A percentile compares a stretch with the other conserved stretches of the same genome.
These are phyloP conservation scores for Atta texana DNA, from an alignment of 1,140 invertebrate genomes.

Conservation along the genomic window DNA sequence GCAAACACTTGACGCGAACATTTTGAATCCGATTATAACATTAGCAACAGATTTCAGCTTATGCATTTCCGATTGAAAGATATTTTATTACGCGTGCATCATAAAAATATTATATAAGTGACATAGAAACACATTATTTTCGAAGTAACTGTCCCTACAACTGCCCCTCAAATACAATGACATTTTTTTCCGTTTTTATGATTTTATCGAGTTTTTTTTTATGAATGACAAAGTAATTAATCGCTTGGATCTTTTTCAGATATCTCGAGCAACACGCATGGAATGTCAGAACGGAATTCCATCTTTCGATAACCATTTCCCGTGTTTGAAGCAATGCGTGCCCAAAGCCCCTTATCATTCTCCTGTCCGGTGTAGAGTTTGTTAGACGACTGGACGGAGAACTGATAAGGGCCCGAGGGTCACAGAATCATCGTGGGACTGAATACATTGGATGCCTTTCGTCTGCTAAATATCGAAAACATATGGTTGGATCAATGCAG, in stretches of 20 bases:
- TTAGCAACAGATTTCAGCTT: background rate
- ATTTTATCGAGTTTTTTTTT: background rate
- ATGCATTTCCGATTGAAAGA: background rate
- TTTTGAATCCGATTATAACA: background rate
- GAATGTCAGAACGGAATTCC: background rate
- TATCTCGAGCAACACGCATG: background rate
- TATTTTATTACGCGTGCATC: background rate
- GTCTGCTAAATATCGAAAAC: background rate
- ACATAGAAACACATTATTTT: background rate
- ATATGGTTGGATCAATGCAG: background rate
- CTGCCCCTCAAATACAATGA: background rate
- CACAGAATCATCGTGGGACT: slow-evolving; percentile 84
- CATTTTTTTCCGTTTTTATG: background rate
- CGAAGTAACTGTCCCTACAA: background rate
- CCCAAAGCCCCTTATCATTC: slow-evolving; percentile 90
- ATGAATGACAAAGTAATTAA: slow-evolving; percentile 1
- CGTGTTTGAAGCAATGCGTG: slow-evolving; percentile 77
- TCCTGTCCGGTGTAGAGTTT: slow-evolving; percentile 89
- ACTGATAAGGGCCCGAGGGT: slow-evolving; percentile 91
- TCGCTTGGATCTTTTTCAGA: slow-evolving; percentile 33
- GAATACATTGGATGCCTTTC: background rate
- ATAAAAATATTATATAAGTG: background rate
- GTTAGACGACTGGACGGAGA: slow-evolving; percentile 90
- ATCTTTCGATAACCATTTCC: slow-evolving; percentile 1
- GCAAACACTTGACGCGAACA: background rate